Conservation (phyloP, 2,888 invertebrate genomes). For the Drosophila atripex region DNA sequence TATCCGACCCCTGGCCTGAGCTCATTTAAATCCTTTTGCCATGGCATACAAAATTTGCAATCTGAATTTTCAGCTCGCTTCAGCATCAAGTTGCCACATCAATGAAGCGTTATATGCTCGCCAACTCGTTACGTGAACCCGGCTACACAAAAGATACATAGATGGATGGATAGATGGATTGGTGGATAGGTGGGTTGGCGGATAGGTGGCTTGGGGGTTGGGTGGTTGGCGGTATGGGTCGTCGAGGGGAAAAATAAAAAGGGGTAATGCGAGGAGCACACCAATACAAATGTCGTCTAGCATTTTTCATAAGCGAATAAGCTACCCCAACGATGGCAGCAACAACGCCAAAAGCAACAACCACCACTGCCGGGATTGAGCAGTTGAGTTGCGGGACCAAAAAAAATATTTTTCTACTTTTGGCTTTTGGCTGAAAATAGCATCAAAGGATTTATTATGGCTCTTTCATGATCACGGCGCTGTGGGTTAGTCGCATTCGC, state of each 20-base stretch:
- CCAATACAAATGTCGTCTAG: conserved; percentile 52
- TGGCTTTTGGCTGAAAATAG: conserved; percentile 70
- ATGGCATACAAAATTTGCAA: conserved; percentile 41
- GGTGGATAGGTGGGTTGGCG: conserved; percentile 23
- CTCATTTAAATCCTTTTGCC: conserved; percentile 47
- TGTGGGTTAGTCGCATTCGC: conserved; percentile 20
- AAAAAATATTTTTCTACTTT: conserved; percentile 69
- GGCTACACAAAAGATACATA: conserved; percentile 43
- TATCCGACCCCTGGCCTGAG: conserved; percentile 4
- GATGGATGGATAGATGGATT: conserved; percentile 23
- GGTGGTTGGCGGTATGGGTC: conserved; percentile 2
- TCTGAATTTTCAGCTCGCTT: conserved; percentile 38
- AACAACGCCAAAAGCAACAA: conserved; percentile 20
- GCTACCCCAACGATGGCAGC: conserved; percentile 37
- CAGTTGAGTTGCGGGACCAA: conserved; percentile 13
- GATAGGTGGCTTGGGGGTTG: conserved; percentile 14
- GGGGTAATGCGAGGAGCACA: conserved; percentile 16
- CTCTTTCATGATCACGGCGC: conserved; percentile 47
- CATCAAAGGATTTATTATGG: conserved; percentile 77
- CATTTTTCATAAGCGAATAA: conserved; percentile 70
- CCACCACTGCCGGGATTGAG: conserved; percentile 19
- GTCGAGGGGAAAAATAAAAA: conserved; percentile 13
- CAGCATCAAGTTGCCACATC: conserved; percentile 41
- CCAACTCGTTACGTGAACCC: conserved; percentile 46
- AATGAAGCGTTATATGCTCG: conserved; percentile 49